These are phyloP conservation scores for Parnassius smintheus DNA, from an alignment of 2,888 invertebrate genomes.

Conservation along the genomic window DNA sequence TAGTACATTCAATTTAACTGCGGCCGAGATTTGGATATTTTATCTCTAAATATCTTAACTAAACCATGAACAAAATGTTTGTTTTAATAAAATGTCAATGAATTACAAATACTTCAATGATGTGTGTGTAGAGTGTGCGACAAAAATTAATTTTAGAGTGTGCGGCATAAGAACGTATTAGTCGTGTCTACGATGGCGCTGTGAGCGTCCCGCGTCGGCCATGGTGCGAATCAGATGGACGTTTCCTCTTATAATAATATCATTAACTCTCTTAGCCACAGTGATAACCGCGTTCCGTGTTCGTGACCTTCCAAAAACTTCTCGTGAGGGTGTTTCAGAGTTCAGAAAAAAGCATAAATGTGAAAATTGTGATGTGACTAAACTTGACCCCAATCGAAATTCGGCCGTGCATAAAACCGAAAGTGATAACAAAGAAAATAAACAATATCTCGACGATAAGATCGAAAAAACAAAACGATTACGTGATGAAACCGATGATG, in stretches of 20 bases:
- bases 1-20: conserved; percentile 84
- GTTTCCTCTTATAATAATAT: conserved; percentile 74
- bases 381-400: conserved; percentile 53
- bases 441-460: conserved; percentile 48
- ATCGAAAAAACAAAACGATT: conserved; percentile 38
- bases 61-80: conserved; percentile 49
- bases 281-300: conserved; percentile 79
- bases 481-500: conserved; percentile 39
- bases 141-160: conserved; percentile 60
- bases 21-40: conserved; percentile 71
- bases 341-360: conserved; percentile 57
- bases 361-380: conserved; percentile 68
- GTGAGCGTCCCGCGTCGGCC: conserved; percentile 65
- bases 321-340: conserved; percentile 46
- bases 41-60: conserved; percentile 51
- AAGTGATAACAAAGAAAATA: conserved; percentile 62
- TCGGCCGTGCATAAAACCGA: conserved; percentile 62
- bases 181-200: conserved; percentile 71
- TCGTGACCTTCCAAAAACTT: conserved; percentile 67
- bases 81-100: conserved; percentile 54
- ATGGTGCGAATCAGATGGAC: conserved; percentile 75
- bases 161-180: conserved; percentile 45
- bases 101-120: conserved; percentile 55
- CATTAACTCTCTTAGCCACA: conserved; percentile 71
- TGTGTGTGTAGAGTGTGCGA: conserved; percentile 48